Base-by-base conservation (phyloP, 1,140 invertebrate genomes). In the Lamellibrachia luymesi region DNA sequence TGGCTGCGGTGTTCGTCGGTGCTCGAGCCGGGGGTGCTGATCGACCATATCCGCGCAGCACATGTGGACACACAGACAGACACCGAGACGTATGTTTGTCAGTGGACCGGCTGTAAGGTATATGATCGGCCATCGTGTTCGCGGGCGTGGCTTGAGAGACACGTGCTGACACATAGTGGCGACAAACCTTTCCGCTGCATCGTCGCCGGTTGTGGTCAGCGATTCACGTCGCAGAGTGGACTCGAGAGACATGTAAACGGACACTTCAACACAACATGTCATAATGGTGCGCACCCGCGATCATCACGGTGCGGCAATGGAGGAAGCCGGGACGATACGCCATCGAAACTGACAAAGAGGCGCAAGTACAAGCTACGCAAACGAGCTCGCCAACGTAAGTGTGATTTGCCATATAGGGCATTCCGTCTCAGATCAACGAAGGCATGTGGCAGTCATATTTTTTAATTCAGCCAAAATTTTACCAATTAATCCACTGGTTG, bases 21-120 rank as follows among this genome's bases (percentile, higher is more conserved):
- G 95, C 98, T 98, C 94, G 98, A 98, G 92, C 97, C 98, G 93
- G 97, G 97, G 95, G 97, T 97, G 38, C 97, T 99, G 93, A 96
- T 99, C 94, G 98, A 99, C 96, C 98, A 99, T 96, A 97, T 99
- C 95, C 98, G 98, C 97, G 98, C 98, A 90, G 94, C 97, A 94
- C 98, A 99, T 96, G 98, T 99, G 94, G 98, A 98, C 95, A 97
- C 97, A 51, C 98, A 99, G 97, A 93, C 90, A 90, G 50, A 50
- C 51, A 38, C 13, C 17, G 50, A 50, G 91, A n/a, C 89, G 56
- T 94, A 64, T 89, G 97, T 98, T 10, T 99, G 98, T 95, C 97
- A 98, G 38, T 99, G 98, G 98, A 97, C 97, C 94, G 98, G 98
- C 7, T 99, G 98, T 97, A 99, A 99, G 96, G 98, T 99, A n/a